These are phyloP conservation scores for Balaeniceps rex DNA, from an alignment of 2,113 vertebrate genomes.

Conservation along the genomic window DNA sequence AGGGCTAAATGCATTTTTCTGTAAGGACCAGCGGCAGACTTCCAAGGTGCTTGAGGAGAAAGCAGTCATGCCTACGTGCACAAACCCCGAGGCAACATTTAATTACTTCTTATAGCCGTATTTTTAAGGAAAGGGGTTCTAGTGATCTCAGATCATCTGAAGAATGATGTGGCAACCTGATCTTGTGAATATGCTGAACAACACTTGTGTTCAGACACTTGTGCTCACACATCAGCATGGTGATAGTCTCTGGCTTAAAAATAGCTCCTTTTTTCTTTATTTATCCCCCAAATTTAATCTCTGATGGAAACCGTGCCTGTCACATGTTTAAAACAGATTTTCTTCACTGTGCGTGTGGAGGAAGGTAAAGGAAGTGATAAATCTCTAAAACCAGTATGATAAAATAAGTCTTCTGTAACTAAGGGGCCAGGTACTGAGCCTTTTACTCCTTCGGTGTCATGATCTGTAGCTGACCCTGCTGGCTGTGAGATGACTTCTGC, in stretches of 20 bases:
- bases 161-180: background rate
- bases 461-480: background rate
- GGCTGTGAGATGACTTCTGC: background rate
- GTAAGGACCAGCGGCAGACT: background rate
- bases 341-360: background rate
- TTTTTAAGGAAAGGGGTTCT: background rate
- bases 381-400: conserved; percentile 17
- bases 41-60: background rate
- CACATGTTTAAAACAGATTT: conserved; percentile 56
- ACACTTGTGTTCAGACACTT: background rate
- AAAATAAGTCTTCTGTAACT: background rate
- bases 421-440: background rate
- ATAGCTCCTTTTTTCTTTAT: background rate
- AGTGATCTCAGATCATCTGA: background rate
- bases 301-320: background rate
- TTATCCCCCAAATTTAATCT: background rate
- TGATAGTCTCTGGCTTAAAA: background rate
- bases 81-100: background rate
- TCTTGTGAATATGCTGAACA: background rate
- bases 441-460: background rate
- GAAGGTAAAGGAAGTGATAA: conserved; percentile 60
- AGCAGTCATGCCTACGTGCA: accelerated
- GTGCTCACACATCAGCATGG: background rate
- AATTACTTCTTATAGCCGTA: background rate
- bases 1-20: background rate